Conservation (phyloP, 2,797 vertebrate species). For the Protosalanx chinensis region DNA sequence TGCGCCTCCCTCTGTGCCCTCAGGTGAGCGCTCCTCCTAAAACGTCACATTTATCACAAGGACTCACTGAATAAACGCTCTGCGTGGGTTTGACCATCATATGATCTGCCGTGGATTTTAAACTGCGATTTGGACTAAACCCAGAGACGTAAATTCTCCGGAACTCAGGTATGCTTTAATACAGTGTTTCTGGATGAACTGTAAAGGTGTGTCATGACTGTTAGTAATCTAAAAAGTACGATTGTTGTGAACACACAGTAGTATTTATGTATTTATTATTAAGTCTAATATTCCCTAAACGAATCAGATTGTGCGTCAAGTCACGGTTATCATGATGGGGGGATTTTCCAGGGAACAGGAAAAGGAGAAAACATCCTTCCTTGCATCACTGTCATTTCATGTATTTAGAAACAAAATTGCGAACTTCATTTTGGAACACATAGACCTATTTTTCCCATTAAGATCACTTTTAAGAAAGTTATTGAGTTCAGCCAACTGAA, state of each 20-base stretch:
- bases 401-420: neutral
- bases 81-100: neutral
- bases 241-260: too few species aligned
- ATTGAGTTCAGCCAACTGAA: neutral
- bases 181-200: neutral
- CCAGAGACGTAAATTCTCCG: neutral
- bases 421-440: neutral
- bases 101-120: neutral
- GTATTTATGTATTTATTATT: too few species aligned
- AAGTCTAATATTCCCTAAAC: too few species aligned
- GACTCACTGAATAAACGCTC: neutral
- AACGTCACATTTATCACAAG: neutral
- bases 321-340: too few species aligned
- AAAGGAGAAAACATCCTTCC: too few species aligned
- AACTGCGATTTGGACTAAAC: neutral
- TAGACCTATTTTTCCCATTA: neutral
- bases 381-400: too few species aligned
- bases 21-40: neutral
- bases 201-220: too few species aligned
- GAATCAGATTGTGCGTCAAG: too few species aligned
- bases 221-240: too few species aligned
- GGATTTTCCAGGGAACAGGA: too few species aligned
- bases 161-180: neutral
- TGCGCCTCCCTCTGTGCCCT: neutral
- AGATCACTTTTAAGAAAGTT: neutral